These are phyloP conservation scores for Drymodes brunneopygia DNA, from an alignment of 2,113 vertebrate genomes.

Conservation along the genomic window DNA sequence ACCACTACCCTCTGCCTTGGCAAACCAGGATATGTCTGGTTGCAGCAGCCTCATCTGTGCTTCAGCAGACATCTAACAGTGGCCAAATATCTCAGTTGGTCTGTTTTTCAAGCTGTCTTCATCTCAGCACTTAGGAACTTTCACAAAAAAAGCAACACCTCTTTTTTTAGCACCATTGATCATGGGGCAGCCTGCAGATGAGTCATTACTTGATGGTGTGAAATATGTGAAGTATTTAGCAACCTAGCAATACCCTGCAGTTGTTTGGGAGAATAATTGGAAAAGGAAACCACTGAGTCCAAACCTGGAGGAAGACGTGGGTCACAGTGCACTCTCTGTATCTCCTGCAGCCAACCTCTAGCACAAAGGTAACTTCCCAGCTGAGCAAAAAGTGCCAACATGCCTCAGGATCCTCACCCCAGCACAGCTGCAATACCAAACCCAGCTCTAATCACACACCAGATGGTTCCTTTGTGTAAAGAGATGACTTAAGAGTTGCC, in stretches of 20 bases:
- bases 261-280: neutral
- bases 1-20: neutral
- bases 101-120: neutral
- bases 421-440: neutral
- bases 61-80: neutral
- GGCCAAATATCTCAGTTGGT: neutral
- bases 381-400: neutral
- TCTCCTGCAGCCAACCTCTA: neutral
- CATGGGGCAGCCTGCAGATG: neutral
- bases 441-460: conserved; percentile 24
- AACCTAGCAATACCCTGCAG: neutral
- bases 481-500: conserved; percentile 27
- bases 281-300: neutral
- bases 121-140: neutral
- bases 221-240: neutral
- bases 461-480: conserved; percentile 49
- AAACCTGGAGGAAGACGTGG: neutral
- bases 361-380: neutral
- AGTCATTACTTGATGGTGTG: neutral
- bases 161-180: neutral
- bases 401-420: neutral
- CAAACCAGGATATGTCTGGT: neutral
- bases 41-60: neutral
- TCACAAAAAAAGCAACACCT: neutral
- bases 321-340: neutral